Evolutionary conservation across 2,888 invertebrate genomes (phyloP), one percentile per base, ranked within the genome.

Genomic region (Cabera pusaria): DNA sequence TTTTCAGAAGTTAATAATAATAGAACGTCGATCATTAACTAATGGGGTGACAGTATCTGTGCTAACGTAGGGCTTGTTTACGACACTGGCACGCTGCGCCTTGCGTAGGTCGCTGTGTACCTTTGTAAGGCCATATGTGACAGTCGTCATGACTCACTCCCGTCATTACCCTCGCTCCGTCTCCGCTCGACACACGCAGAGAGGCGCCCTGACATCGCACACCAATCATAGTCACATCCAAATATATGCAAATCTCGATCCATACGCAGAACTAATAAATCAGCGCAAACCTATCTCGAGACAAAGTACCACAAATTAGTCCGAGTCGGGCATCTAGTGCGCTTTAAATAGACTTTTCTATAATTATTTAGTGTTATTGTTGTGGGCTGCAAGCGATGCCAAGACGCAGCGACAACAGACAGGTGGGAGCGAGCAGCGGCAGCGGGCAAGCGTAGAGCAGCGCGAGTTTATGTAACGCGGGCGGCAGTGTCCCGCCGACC

Each of bases 331-430:
- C 59, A 72, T 70, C 56, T 71, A 74, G 72, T 72, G 64, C 58
- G 61, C 64, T 72, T 54, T 62, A 82, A 83, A 83, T 85, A 84
- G 70, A 2, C 55, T 42, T 65, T 64, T 81, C 85, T 87, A 85
- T 84, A 82, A 86, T 83, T 82, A 80, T 83, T 84, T 71, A 74
- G 67, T 87, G 80, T 85, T 86, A 76, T 86, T 85, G 84, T 87
- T 81, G 73, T 81, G 77, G 66, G 71, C 63, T 69, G 80, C 75
- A 79, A 64, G 66, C 64, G 76, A 78, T 84, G 86, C 86, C 84
- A 85, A 84, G 72, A 75, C 74, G 74, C 59, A 76, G 75, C 72
- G 80, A 79, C 81, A 81, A 75, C 77, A 72, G 81, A 79, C 84
- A 86, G 85, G 86, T 85, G 83, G 72, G 80, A 77, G 84, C 77